Base-by-base conservation (phyloP, 2,797 vertebrate species). In the Lithobates sylvaticus region DNA sequence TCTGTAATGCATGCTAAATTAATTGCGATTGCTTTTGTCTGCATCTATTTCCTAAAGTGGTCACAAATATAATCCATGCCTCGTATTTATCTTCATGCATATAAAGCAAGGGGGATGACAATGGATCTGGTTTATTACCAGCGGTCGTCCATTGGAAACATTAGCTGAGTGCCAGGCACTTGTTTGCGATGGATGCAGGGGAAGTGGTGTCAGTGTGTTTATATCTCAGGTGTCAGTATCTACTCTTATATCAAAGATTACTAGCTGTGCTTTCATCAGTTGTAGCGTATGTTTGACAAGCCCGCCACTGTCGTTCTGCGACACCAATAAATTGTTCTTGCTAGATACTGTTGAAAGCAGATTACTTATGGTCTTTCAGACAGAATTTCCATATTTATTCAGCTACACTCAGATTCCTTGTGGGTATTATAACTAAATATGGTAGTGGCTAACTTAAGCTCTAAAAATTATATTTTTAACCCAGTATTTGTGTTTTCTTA, bases 331-430 rank as follows among this genome's bases (percentile, higher is more conserved):
- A 50, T 78, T 77, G 68, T 23, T 32, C 71, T 64, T 64, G 54
- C 67, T n/a, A n/a, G n/a, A n/a, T n/a, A n/a, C n/a, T n/a, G n/a
- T n/a, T n/a, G n/a, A n/a, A n/a, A n/a, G n/a, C n/a, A n/a, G n/a
- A 72, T 54, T 67, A 68, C 26, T 67, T 76, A 69, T 77, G 74
- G 50, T 72, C 10, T 78, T 50, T 26, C 78, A 70, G 10, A 27
- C 77, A 86, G 65, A 78, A n/a, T n/a, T n/a, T n/a, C 85, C 80
- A 32, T 78, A 78, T 10, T 39, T 39, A 47, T 87, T 79, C n/a
- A 83, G 86, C 72, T 58, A 87, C n/a, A 86, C 44, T 64, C 47
- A 58, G 34, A 68, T 34, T 72, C 27, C 65, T n/a, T 39, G 70
- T 61, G 32, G 23, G 39, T 39, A 18, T 26, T 44, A 42, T 78